Conservation (phyloP, 1,140 invertebrate species). For the Rhyzopertha dominica region DNA sequence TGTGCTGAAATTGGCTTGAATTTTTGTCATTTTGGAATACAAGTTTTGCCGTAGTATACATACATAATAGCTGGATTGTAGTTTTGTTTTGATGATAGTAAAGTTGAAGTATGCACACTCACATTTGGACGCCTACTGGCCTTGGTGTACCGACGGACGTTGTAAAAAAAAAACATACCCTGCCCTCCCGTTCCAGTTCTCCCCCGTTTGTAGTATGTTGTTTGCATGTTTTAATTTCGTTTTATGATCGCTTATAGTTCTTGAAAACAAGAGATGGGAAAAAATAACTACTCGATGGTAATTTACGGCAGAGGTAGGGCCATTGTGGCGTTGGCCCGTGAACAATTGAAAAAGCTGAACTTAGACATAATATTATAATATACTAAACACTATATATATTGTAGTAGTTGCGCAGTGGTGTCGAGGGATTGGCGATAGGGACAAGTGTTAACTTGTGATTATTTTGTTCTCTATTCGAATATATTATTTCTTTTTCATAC, state of each 20-base stretch:
- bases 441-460: conserved; percentile 40
- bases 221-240: conserved; percentile 39
- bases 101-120: too few relatives aligned
- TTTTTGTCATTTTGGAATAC: conserved; percentile 41
- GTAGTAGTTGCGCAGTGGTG: conserved; percentile 41
- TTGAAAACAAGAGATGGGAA: conserved; percentile 23
- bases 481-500: conserved; percentile 37
- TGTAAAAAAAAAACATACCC: conserved; percentile 29
- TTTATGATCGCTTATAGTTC: conserved; percentile 43
- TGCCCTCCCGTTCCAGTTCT: too few relatives aligned
- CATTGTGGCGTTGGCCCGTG: too few relatives aligned
- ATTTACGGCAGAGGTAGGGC: conserved; percentile 31
- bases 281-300: conserved; percentile 24
- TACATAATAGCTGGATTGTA: conserved; percentile 15
- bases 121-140: too few relatives aligned
- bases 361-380: conserved; percentile 36
- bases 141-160: too few relatives aligned
- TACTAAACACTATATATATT: conserved; percentile 41
- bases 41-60: conserved; percentile 33
- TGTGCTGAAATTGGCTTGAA: conserved; percentile 37
- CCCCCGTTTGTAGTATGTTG: conserved; percentile 35
- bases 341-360: too few relatives aligned
- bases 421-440: conserved; percentile 42
- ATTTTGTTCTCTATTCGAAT: conserved; percentile 42
- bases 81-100: too few relatives aligned